Conservation (phyloP, 2,113 vertebrate genomes). For the Octodon degus region DNA sequence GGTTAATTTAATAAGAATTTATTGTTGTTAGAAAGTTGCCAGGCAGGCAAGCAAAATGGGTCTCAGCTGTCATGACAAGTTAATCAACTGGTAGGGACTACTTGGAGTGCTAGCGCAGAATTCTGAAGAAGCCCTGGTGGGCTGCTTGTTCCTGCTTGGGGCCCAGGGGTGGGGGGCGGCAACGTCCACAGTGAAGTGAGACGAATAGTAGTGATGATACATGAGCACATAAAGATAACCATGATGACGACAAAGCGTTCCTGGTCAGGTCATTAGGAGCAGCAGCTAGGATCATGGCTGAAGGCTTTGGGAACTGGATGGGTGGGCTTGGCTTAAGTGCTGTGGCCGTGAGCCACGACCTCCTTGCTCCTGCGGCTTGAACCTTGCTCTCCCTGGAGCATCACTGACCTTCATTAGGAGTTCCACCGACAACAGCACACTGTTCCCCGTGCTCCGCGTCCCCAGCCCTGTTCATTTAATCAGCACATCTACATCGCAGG, state of each 20-base stretch:
- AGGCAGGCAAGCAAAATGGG: neutral
- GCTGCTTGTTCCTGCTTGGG: neutral
- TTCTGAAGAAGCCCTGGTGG: neutral
- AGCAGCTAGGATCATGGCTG: neutral
- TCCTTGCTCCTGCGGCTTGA: neutral
- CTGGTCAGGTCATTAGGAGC: neutral
- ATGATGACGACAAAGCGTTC: neutral
- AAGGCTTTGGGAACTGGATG: neutral
- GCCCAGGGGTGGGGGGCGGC: neutral
- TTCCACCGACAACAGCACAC: fast-evolving
- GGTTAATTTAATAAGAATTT: conserved; percentile 5
- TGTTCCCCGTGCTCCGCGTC: neutral
- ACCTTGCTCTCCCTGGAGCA: neutral
- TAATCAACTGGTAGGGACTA: neutral
- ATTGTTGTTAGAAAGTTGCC: neutral
- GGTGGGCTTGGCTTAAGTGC: too few relatives aligned
- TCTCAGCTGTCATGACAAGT: neutral
- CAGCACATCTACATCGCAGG: neutral
- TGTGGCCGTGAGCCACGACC: neutral
- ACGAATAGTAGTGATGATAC: neutral
- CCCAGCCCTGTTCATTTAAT: neutral
- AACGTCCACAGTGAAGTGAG: neutral
- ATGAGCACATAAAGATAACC: neutral
- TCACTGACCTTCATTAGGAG: neutral
- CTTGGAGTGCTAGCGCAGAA: neutral